Evolutionary conservation across 2,888 invertebrate species (phyloP), one percentile per base, ranked within the genome.

Genomic region (Agrochola macilenta): DNA sequence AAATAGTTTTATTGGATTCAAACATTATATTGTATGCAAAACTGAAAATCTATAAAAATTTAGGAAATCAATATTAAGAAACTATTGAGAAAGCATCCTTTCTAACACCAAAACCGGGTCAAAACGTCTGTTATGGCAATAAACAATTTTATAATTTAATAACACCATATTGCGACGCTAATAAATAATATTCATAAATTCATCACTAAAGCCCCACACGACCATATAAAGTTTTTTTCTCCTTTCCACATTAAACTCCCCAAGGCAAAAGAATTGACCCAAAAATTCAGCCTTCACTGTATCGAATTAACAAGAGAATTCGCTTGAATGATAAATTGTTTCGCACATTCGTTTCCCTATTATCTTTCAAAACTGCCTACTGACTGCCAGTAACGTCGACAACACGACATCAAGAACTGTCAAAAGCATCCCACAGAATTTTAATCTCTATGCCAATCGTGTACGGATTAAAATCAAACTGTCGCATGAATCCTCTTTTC

Each of bases 231-330:
- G 64, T 81, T 92, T 94, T 60, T 93, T 94, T 93, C 17, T 60
- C 92, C 90, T 88, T 70, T 84, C 30, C 90, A 91, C 89, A 89
- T 84, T 85, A 74, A 82, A 80, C 89, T 87, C 89, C 92, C 90
- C 79, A 88, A 85, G 91, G 92, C 90, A 86, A 89, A 89, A 87
- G 88, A 91, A 90, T 89, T 91, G 91, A 91, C 92, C 92, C 92
- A 90, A 93, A 92, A 90, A 93, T 90, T 90, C 91, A 92, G 91
- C 91, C 91, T 92, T 88, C 86, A 82, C 92, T 92, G 93, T 92
- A 90, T 91, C 96, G 93, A 96, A 96, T 95, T 94, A 95, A 95
- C 95, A 90, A 95, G 95, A 93, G 95, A 95, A 92, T 92, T 93
- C 91, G 84, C 85, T 89, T 77, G 90, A 92, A 94, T 95, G 94